phyloP scores from a whole-genome alignment of 92 coral and sea anemone species.

The Porites evermanni region DNA sequence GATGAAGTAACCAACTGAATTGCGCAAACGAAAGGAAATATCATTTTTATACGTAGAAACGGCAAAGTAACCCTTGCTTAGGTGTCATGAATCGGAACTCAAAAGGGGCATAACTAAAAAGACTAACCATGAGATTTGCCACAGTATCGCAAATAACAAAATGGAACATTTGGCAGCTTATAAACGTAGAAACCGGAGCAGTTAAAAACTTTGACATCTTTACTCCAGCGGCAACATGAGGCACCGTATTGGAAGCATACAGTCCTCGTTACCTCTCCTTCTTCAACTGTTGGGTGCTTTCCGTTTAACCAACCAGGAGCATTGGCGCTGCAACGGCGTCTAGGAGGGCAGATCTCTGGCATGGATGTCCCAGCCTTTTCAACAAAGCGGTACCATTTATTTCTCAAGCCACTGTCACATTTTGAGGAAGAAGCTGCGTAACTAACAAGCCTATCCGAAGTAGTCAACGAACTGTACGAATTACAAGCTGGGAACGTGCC shows the following conservation, averaged over 20 bases:
- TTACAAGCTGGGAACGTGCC: neutral
- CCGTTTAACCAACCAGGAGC: constrained; percentile 31
- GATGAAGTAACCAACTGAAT: no score
- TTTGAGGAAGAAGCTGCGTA: no score
- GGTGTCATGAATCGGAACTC: no score
- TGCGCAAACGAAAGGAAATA: no score
- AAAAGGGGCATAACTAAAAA: neutral
- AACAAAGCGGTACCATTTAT: constrained; percentile 15
- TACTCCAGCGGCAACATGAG: neutral
- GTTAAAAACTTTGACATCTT: neutral
- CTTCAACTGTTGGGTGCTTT: constrained; percentile 20
- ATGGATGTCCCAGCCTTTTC: neutral
- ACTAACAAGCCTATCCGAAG: neutral
- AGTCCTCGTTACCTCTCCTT: neutral
- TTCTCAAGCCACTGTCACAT: neutral
- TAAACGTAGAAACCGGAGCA: constrained; percentile 17
- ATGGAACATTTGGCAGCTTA: neutral
- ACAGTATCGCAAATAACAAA: constrained; percentile 11
- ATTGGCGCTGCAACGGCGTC: neutral
- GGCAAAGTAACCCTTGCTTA: no score
- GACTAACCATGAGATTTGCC: neutral
- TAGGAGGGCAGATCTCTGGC: constrained; percentile 1
- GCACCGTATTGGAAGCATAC: neutral
- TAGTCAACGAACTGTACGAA: neutral
- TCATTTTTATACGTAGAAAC: no score